These are phyloP conservation scores for Montipora cactus DNA, from an alignment of 64 coral and sea anemone genomes.

Conservation along the genomic window DNA sequence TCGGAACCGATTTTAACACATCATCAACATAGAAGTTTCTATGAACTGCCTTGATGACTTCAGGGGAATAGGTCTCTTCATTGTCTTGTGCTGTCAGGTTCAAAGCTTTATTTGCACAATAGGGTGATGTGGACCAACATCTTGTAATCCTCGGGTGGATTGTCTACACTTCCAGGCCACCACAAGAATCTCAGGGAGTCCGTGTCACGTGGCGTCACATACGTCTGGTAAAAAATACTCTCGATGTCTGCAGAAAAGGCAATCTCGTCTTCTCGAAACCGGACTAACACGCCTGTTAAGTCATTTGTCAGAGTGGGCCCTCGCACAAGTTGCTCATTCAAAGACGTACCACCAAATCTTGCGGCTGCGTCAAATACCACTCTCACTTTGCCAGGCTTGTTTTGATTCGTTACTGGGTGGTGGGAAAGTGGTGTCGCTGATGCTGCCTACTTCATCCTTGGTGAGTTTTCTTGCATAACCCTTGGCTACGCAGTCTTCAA, in stretches of 20 bases:
- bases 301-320: conserved; percentile 45
- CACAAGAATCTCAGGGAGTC: conserved; percentile 42
- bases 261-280: conserved; percentile 40
- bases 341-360: conserved; percentile 22
- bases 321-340: conserved; percentile 41
- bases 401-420: conserved; percentile 27
- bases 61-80: background rate
- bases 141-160: conserved; percentile 1
- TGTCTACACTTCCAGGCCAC: background rate
- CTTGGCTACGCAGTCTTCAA: conserved; percentile 42
- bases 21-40: conserved; percentile 68
- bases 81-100: conserved; percentile 48
- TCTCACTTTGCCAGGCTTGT: conserved; percentile 24
- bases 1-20: conserved; percentile 25
- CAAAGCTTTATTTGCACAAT: conserved; percentile 27
- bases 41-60: background rate
- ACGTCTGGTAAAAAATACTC: conserved; percentile 49
- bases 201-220: conserved; percentile 18
- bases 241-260: conserved; percentile 53
- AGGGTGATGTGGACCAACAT: conserved; percentile 45
- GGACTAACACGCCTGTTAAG: conserved; percentile 41
- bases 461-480: conserved; percentile 58
- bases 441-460: conserved; percentile 23
- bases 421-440: background rate
- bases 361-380: conserved; percentile 17